Base-by-base conservation (phyloP, 2,888 invertebrate species). In the Schizaphis graminum region DNA sequence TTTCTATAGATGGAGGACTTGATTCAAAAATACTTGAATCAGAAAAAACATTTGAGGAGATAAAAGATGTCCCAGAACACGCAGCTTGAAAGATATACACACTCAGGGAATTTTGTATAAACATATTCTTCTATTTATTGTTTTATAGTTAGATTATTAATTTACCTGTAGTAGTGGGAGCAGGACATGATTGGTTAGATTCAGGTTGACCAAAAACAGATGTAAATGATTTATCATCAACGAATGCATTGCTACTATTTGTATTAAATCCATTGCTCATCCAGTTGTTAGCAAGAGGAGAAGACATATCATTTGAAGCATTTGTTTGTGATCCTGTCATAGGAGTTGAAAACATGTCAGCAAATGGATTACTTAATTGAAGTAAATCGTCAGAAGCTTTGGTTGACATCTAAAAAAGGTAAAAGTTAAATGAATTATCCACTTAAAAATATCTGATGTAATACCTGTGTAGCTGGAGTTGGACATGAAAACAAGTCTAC, bases 361-460 rank as follows among this genome's bases (percentile, higher is more conserved):
- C 98, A 96, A 99, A 99, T 24, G 99, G 99, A 96, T 99, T 99
- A 88, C 98, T 98, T 95, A 99, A 96, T 95, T 98, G 98, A 93
- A 99, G 96, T 95, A 99, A 96, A 96, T 99, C 98, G 95, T 99
- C 99, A 28, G 98, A 98, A 47, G 98, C 98, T 96, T 97, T 98
- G 95, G 96, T 96, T 77, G 86, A 86, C 11, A 95, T 94, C 95
- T 96, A 95, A 92, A 95, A 90, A 91, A 87, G 28, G 91, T 44
- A 10, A 77, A 35, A 89, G 41, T 61, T 57, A 57, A 57, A 41
- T 94, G n/a, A 90, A 84, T 49, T 41, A 67, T 8, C 35, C 8
- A 35, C 21, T 53, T 87, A 28, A 13, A 67, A 77, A 91, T 94
- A 94, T 89, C 41, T 57, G 7, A 35, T 84, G 47, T n/a, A 87